These are phyloP conservation scores for Microctonus aethiopoides DNA, from an alignment of 2,888 invertebrate genomes.

Conservation along the genomic window DNA sequence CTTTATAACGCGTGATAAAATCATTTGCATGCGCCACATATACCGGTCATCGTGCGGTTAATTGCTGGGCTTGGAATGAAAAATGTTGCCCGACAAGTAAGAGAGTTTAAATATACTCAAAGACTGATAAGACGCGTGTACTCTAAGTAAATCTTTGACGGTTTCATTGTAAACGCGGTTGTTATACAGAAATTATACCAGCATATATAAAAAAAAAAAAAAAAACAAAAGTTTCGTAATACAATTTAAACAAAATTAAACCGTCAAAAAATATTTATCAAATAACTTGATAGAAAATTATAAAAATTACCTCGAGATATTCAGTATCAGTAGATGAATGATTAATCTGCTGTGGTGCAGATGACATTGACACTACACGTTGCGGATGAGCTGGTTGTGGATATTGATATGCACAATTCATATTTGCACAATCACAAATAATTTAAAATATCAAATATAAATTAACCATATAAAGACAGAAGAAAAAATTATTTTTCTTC, in stretches of 20 bases:
- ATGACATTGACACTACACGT: slow-evolving; percentile 58
- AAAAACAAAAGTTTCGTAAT: neutral
- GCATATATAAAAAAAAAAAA: too few relatives aligned
- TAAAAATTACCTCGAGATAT: slow-evolving; percentile 61
- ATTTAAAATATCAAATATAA: neutral
- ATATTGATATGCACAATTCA: slow-evolving; percentile 66
- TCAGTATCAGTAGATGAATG: slow-evolving; percentile 57
- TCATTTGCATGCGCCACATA: slow-evolving; percentile 41
- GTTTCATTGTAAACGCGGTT: slow-evolving; percentile 34
- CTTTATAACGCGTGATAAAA: slow-evolving; percentile 40
- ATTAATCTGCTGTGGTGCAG: slow-evolving; percentile 53
- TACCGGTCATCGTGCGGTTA: slow-evolving; percentile 43
- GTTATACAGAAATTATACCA: neutral
- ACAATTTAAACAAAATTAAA: too few relatives aligned
- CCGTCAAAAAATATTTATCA: slow-evolving; percentile 21
- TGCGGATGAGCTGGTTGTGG: slow-evolving; percentile 62
- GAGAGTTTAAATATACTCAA: slow-evolving; percentile 37
- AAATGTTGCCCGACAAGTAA: slow-evolving; percentile 40
- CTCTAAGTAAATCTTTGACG: slow-evolving; percentile 40
- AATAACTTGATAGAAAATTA: too few relatives aligned
- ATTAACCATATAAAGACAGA: neutral
- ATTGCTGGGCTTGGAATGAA: slow-evolving; percentile 39
- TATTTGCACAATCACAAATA: slow-evolving; percentile 42
- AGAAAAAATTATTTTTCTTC: too few relatives aligned
- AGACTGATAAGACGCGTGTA: slow-evolving; percentile 33